Percentiles rank a stretch among this genome's conserved stretches.
These are phyloP conservation scores for Ptychobarbus kaznakovi DNA, from an alignment of 2,797 vertebrate species.

Conservation along the genomic window DNA sequence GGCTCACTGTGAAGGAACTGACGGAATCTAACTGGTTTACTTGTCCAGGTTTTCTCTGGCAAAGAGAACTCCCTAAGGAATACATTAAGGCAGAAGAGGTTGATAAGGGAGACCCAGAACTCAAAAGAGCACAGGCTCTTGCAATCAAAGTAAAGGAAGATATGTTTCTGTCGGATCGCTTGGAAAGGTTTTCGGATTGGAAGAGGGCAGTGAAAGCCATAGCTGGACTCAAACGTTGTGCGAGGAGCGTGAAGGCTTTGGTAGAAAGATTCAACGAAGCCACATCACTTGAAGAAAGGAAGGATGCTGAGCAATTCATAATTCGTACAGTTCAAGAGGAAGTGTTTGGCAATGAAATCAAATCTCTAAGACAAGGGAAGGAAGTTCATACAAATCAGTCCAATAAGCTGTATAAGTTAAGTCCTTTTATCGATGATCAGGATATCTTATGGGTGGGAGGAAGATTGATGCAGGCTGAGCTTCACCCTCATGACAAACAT, in stretches of 20 bases:
- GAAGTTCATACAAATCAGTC: neutral
- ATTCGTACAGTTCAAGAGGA: constrained; percentile 34
- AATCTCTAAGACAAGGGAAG: constrained; percentile 20
- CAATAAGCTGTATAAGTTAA: constrained; percentile 37
- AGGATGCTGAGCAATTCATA: constrained; percentile 26
- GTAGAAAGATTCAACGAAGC: neutral
- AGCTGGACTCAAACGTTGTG: constrained; percentile 38
- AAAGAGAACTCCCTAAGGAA: neutral
- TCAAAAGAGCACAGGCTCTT: neutral
- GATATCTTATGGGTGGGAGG: constrained; percentile 54
- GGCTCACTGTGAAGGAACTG: neutral
- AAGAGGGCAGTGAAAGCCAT: constrained; percentile 43
- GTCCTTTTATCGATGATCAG: constrained; percentile 43
- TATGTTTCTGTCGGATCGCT: too few species aligned
- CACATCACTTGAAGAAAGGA: constrained; percentile 31
- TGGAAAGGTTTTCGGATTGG: too few species aligned
- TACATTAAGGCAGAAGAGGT: neutral
- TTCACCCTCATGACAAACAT: neutral
- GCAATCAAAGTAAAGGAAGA: too few species aligned
- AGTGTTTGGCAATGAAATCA: constrained; percentile 48
- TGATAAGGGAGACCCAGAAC: neutral
- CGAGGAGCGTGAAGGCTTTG: neutral
- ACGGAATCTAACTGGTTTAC: neutral
- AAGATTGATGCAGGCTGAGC: neutral
- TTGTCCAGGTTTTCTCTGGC: neutral